Evolutionary conservation across 2,113 vertebrate genomes (phyloP), one percentile per base, ranked within the genome.

Genomic region (Rhodinocichla rosea): DNA sequence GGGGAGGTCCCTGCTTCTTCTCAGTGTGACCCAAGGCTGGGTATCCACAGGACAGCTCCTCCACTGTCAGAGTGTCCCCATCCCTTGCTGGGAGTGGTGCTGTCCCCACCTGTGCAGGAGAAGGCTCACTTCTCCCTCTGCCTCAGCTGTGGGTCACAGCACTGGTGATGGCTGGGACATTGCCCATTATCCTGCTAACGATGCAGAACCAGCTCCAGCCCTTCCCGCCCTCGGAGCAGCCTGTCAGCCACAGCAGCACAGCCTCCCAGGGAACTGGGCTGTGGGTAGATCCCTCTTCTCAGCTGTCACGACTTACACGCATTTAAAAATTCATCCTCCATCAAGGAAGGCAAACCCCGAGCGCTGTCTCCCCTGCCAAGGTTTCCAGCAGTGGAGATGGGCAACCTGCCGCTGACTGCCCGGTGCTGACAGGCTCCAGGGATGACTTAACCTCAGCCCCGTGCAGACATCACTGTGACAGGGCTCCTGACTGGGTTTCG

Each of bases 381-480:
- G 80, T 94, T 93, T 91, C 60, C 73, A 89, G 76, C 30, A 8
- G 71, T 37, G 76, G 71, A 95, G 92, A 79, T 2, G n/a, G 85
- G 75, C 88, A 96, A 97, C 93, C 93, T 95, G 93, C 85, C 1
- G 76, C 79, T 86, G 92, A 77, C 88, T 96, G 94, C 68, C 83
- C 26, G 42, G 85, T 23, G 79, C 88, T 93, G 92, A 96, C 3
- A 19, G 92, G 92, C 94, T 96, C 90, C 13, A 3, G 88, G 95
- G 95, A 96, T 92, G 90, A 86, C 88, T 95, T 78, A 92, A 89
- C 76, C 93, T 93, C 90, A 93, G 94, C 86, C 64, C 47, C 0
- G 12, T 39, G 64, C 86, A 90, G 86, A 89, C 76, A 96, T 92
- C 69, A 40, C 71, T 94, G 93, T 95, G 90, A 96, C 94, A 96